Conservation (phyloP, 1,140 invertebrate species). For the Drosophila seguyi region DNA sequence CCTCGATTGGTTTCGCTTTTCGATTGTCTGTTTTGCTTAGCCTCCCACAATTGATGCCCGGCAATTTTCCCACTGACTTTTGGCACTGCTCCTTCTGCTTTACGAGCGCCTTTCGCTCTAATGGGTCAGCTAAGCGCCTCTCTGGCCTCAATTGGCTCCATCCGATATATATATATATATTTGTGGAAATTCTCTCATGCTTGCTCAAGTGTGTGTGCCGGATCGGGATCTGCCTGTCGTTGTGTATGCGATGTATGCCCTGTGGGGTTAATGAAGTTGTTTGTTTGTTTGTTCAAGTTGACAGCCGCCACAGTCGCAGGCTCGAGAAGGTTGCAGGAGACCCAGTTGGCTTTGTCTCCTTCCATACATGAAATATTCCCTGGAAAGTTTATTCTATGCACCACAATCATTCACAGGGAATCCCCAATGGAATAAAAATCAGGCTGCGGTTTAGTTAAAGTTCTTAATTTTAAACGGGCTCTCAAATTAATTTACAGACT, state of each 20-base stretch:
- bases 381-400: constrained; percentile 7
- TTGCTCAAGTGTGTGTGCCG: constrained; percentile 2
- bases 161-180: constrained; percentile 28
- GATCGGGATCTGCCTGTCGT: constrained; percentile 23
- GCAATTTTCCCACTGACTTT: constrained; percentile 70
- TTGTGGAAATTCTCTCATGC: constrained; percentile 10
- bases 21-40: constrained; percentile 79
- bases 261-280: constrained; percentile 80
- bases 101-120: constrained; percentile 65
- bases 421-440: neutral
- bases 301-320: constrained; percentile 26
- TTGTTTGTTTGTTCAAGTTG: constrained; percentile 72
- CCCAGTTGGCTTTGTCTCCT: neutral
- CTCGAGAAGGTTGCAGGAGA: neutral
- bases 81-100: constrained; percentile 55
- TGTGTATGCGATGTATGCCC: constrained; percentile 59
- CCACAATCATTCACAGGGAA: constrained; percentile 3
- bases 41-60: constrained; percentile 72
- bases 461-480: neutral
- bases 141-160: constrained; percentile 47
- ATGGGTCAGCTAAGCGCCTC: constrained; percentile 74
- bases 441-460: neutral
- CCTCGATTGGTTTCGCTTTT: constrained; percentile 70
- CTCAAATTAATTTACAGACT: neutral
- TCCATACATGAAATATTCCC: constrained; percentile 5